Conservation (phyloP, 2,888 invertebrate genomes). For the Parasteatoda lunata region DNA sequence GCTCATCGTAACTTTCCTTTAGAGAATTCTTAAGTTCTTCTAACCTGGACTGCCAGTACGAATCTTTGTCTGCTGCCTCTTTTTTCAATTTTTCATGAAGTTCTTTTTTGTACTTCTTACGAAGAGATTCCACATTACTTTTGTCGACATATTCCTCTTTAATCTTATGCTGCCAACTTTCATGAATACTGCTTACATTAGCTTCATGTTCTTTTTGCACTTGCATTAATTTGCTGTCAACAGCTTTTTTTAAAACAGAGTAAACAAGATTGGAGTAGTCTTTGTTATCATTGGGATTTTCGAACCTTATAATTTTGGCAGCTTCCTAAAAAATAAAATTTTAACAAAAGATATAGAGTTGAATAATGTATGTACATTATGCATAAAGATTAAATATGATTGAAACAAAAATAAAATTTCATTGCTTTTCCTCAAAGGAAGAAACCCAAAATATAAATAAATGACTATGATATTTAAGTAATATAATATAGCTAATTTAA, state of each 20-base stretch:
- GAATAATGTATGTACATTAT: not conserved
- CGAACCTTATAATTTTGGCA: slow-evolving; percentile 8
- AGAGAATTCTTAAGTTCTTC: slow-evolving; percentile 17
- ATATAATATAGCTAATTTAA: no score
- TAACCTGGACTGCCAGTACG: slow-evolving; percentile 36
- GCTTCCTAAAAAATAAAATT: slow-evolving; percentile 31
- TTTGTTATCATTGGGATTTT: slow-evolving; percentile 10
- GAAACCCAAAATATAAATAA: no score
- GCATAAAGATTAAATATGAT: no score
- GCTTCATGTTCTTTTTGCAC: slow-evolving; percentile 25
- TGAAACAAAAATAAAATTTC: no score
- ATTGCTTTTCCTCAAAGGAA: no score
- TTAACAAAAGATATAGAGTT: not conserved
- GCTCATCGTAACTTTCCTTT: slow-evolving; percentile 7
- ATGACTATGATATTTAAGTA: no score
- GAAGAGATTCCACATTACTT: slow-evolving; percentile 13
- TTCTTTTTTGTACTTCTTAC: slow-evolving; percentile 45
- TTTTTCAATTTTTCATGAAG: slow-evolving; percentile 30
- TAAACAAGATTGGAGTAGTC: slow-evolving; percentile 30
- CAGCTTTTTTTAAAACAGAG: slow-evolving; percentile 30
- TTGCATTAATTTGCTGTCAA: slow-evolving; percentile 26
- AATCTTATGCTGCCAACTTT: slow-evolving; percentile 58
- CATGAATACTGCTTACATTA: slow-evolving; percentile 22
- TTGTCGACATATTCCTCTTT: slow-evolving; percentile 11
- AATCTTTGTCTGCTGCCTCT: slow-evolving; percentile 40